Evolutionary conservation across 1,140 invertebrate species (phyloP).

Genomic region (Danaus plexippus): DNA sequence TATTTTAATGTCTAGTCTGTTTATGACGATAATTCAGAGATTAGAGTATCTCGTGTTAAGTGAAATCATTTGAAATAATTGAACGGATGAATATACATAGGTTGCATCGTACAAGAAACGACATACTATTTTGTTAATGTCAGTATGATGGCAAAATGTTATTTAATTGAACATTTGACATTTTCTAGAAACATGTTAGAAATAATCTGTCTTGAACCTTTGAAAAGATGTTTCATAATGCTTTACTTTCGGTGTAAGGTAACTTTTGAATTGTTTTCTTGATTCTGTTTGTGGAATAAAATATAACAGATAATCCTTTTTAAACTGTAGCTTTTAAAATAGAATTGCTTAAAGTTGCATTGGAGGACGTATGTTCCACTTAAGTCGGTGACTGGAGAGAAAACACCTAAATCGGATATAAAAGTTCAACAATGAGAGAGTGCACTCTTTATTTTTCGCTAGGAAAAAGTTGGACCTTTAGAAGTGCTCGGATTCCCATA

Average conservation of each 20-base stretch:
- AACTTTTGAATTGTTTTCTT: not conserved
- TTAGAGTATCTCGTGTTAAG: slow-evolving; percentile 29
- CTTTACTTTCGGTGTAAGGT: not conserved
- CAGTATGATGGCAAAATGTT: slow-evolving; percentile 12
- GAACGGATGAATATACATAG: slow-evolving; percentile 19
- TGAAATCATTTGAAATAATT: slow-evolving; percentile 24
- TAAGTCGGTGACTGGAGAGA: slow-evolving; percentile 15
- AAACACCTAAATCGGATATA: slow-evolving; percentile 34
- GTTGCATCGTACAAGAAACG: slow-evolving; percentile 13
- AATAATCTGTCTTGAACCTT: slow-evolving; percentile 15
- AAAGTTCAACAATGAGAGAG: slow-evolving; percentile 37
- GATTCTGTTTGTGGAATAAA: not conserved
- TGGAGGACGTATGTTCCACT: slow-evolving; percentile 7
- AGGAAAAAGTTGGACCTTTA: slow-evolving; percentile 42
- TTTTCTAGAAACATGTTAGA: slow-evolving; percentile 10
- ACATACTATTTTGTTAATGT: slow-evolving; percentile 16
- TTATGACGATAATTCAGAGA: slow-evolving; percentile 24
- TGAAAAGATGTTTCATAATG: slow-evolving; percentile 12
- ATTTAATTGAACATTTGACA: slow-evolving; percentile 19
- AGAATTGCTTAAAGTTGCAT: slow-evolving; percentile 7
- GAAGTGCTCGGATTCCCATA: slow-evolving; percentile 45
- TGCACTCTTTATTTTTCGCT: slow-evolving; percentile 45
- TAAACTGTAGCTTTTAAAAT: slow-evolving; percentile 4
- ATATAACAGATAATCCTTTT: slow-evolving; percentile 3
- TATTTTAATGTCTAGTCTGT: slow-evolving; percentile 31